A percentile compares a stretch with the other conserved stretches of the same genome.
phyloP scores from a whole-genome alignment of 1,140 invertebrate genomes.

The Drosophila paulistorum region DNA sequence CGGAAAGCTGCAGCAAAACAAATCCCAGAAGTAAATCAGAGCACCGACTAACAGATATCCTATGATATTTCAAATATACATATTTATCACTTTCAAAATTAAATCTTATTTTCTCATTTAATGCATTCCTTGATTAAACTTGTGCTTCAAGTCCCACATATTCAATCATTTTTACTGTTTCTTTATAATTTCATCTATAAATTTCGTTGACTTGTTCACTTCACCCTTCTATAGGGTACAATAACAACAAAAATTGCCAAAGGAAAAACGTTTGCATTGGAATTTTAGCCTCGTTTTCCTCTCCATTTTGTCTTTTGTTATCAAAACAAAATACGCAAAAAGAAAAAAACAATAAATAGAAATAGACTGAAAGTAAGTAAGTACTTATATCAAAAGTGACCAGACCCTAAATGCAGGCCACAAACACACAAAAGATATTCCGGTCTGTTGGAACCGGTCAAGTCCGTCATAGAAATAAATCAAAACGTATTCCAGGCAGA shows the following conservation, averaged over 20 bases:
- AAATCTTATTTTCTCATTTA: too few relatives aligned
- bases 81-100: too few relatives aligned
- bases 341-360: constrained; percentile 36
- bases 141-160: too few relatives aligned
- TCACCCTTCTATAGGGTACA: background rate
- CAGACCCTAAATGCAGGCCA: constrained; percentile 38
- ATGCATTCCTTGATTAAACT: too few relatives aligned
- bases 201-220: background rate
- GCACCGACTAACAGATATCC: background rate
- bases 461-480: constrained; percentile 31
- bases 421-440: constrained; percentile 50
- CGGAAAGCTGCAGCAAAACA: constrained; percentile 10
- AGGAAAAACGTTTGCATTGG: constrained; percentile 80
- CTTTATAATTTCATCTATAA: too few relatives aligned
- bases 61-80: too few relatives aligned
- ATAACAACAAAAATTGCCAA: constrained; percentile 55
- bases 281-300: constrained; percentile 67
- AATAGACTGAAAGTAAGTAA: constrained; percentile 37
- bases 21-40: background rate
- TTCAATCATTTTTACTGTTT: too few relatives aligned
- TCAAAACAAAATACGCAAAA: constrained; percentile 49
- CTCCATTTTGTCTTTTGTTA: constrained; percentile 63
- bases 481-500: constrained; percentile 44
- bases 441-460: constrained; percentile 56
- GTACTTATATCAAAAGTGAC: constrained; percentile 41